A percentile compares a stretch with the other conserved stretches of the same genome.
These are phyloP conservation scores for Hormiphora californensis DNA, from an alignment of 37 sponge, comb jelly and placozoan species.

Conservation along the genomic window DNA sequence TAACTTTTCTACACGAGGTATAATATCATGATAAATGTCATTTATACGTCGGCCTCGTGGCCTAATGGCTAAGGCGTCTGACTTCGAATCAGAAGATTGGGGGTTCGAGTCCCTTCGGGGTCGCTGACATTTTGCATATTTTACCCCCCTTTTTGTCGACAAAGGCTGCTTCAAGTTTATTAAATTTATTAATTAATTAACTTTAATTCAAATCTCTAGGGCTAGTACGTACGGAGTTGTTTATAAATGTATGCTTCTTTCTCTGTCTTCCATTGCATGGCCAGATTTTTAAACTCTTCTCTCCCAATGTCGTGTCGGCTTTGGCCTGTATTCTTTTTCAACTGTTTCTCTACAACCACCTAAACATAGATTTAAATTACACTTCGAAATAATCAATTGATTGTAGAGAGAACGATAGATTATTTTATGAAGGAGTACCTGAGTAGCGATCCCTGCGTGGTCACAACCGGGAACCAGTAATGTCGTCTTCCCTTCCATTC, in stretches of 20 bases:
- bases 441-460: constrained; percentile 98
- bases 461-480: constrained; percentile 98
- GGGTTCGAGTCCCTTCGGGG: too few relatives aligned
- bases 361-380: too few relatives aligned
- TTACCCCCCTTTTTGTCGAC: too few relatives aligned
- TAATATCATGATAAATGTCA: too few relatives aligned
- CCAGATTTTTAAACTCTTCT: constrained; percentile 72
- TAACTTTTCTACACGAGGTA: too few relatives aligned
- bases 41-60: too few relatives aligned
- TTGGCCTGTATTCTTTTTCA: constrained; percentile 73
- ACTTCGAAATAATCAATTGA: too few relatives aligned
- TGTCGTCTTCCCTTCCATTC: constrained; percentile 77
- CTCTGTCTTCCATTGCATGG: constrained; percentile 43
- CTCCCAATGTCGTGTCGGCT: constrained; percentile 89
- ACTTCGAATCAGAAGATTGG: too few relatives aligned
- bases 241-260: constrained; percentile 51
- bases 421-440: constrained; percentile 25
- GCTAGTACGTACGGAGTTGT: constrained; percentile 1
- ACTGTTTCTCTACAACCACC: constrained; percentile 98
- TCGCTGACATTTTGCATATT: too few relatives aligned
- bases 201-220: not conserved
- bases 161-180: not conserved
- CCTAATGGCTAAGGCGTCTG: too few relatives aligned
- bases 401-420: not conserved
- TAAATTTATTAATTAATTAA: not conserved